phyloP scores from a whole-genome alignment of 2,113 vertebrate species.

The Stegastes partitus region DNA sequence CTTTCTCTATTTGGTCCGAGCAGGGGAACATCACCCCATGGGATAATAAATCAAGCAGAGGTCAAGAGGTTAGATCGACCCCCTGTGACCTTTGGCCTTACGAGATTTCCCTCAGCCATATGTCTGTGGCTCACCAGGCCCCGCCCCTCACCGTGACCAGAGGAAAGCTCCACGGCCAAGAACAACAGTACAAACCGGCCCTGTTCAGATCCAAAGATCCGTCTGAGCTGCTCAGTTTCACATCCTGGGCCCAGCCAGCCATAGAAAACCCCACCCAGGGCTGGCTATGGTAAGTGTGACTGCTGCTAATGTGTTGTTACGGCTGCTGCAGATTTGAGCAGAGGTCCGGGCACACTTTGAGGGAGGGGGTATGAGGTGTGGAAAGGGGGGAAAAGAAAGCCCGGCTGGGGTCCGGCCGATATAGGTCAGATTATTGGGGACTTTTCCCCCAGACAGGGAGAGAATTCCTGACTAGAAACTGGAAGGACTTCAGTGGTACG shows the following conservation, averaged over 20 bases:
- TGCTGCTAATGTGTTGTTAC: conserved; percentile 56
- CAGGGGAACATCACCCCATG: conserved; percentile 58
- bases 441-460: conserved; percentile 75
- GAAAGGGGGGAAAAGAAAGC: not conserved
- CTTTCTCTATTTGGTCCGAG: conserved; percentile 51
- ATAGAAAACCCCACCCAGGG: conserved; percentile 40
- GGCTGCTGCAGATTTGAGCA: conserved; percentile 36
- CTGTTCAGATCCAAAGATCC: conserved; percentile 53
- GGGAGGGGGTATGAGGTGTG: conserved; percentile 12
- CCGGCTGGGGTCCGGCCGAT: conserved; percentile 36
- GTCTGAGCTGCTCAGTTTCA: conserved; percentile 63
- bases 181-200: conserved; percentile 51
- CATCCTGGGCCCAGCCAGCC: conserved; percentile 47
- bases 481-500: conserved; percentile 81
- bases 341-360: conserved; percentile 26
- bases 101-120: conserved; percentile 65
- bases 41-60: conserved; percentile 75
- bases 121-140: conserved; percentile 58
- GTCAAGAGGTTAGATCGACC: conserved; percentile 75
- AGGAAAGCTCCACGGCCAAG: conserved; percentile 48
- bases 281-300: conserved; percentile 45
- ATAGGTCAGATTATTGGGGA: conserved; percentile 74
- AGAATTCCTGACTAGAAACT: conserved; percentile 75
- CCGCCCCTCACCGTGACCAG: conserved; percentile 16
- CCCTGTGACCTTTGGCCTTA: conserved; percentile 65